Conservation (phyloP, 1,140 invertebrate species). For the Heliconius hermathena region DNA sequence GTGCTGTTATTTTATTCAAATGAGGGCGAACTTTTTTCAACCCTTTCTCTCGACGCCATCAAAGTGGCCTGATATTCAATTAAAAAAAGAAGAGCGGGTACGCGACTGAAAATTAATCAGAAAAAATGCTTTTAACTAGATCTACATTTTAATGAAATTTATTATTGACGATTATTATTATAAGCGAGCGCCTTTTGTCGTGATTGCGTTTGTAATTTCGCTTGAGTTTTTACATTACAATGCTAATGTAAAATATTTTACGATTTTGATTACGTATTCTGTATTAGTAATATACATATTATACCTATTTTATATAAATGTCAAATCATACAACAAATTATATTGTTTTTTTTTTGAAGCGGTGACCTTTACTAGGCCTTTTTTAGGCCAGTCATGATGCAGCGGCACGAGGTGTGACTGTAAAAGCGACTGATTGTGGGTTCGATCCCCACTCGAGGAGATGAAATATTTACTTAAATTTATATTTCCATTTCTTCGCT, state of each 20-base stretch:
- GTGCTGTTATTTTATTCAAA: conserved; percentile 82
- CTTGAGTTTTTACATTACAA: conserved; percentile 16
- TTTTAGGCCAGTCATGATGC: too few relatives aligned
- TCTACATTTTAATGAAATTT: conserved; percentile 82
- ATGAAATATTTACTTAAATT: too few relatives aligned
- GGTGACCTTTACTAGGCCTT: too few relatives aligned
- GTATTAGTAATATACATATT: too few relatives aligned
- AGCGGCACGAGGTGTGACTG: too few relatives aligned
- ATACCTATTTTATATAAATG: too few relatives aligned
- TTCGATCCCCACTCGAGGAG: too few relatives aligned
- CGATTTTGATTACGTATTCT: not conserved
- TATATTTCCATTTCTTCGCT: too few relatives aligned
- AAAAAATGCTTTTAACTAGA: conserved; percentile 82
- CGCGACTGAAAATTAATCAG: conserved; percentile 82
- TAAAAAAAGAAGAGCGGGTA: conserved; percentile 79
- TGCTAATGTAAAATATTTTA: conserved; percentile 8
- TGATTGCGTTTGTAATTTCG: conserved; percentile 57
- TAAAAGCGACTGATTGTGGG: too few relatives aligned
- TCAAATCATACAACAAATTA: too few relatives aligned
- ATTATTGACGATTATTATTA: conserved; percentile 80
- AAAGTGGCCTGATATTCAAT: conserved; percentile 82
- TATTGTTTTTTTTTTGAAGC: too few relatives aligned
- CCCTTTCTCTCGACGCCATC: conserved; percentile 77
- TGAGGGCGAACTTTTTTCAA: conserved; percentile 80
- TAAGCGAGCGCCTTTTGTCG: conserved; percentile 65